A percentile compares a stretch with the other conserved stretches of the same genome.
phyloP scores from a whole-genome alignment of 2,797 vertebrate genomes.

The Erithacus rubecula region DNA sequence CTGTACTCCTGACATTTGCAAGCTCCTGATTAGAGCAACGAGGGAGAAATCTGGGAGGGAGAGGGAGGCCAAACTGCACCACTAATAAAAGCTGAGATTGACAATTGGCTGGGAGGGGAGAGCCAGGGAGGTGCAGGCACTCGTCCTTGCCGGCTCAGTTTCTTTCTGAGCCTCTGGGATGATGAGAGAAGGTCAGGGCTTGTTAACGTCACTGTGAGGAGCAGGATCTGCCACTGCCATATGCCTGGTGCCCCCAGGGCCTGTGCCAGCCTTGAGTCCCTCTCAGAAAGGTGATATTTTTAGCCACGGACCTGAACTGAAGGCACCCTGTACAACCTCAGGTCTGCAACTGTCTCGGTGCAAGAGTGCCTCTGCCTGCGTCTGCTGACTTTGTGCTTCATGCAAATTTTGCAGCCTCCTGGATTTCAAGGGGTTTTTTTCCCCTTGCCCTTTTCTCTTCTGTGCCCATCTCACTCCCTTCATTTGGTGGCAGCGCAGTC shows the following conservation, averaged over 20 bases:
- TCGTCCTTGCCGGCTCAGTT: constrained; percentile 35
- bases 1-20: constrained; percentile 63
- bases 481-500: not conserved
- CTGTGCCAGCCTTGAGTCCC: not conserved
- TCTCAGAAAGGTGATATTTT: not conserved
- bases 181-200: constrained; percentile 65
- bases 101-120: constrained; percentile 15
- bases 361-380: not conserved
- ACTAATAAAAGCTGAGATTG: constrained; percentile 52
- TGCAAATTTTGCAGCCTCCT: not conserved
- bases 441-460: not conserved
- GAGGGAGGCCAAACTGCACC: constrained; percentile 31
- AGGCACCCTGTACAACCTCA: not conserved
- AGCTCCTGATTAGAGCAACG: constrained; percentile 61
- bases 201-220: constrained; percentile 61
- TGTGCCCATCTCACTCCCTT: rapidly evolving
- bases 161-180: constrained; percentile 52
- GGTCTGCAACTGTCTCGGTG: not conserved
- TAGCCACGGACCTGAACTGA: not conserved
- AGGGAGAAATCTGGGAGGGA: constrained; percentile 54
- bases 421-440: not conserved
- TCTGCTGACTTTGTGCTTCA: not conserved
- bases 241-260: constrained; percentile 50
- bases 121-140: not conserved
- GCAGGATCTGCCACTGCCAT: constrained; percentile 6